These are phyloP conservation scores for Neocrepidodera transversa DNA, from an alignment of 2,888 invertebrate genomes.

Conservation along the genomic window DNA sequence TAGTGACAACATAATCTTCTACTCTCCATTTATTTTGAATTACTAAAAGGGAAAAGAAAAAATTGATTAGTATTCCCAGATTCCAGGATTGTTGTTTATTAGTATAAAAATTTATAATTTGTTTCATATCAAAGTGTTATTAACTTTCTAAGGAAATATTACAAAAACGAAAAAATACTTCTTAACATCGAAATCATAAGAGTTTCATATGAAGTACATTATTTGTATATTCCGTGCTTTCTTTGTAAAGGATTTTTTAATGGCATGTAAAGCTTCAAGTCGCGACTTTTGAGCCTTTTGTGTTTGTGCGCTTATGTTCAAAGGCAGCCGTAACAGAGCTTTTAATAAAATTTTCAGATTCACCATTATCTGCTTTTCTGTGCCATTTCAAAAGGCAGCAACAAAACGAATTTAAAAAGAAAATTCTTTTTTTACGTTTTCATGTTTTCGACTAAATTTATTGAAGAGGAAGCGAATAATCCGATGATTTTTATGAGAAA, in stretches of 20 bases:
- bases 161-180: too few relatives aligned
- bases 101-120: too few relatives aligned
- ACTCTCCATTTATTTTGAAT: too few relatives aligned
- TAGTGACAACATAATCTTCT: too few relatives aligned
- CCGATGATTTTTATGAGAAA: slow-evolving; percentile 26
- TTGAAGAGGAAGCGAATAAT: slow-evolving; percentile 17
- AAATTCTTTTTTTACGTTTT: slow-evolving; percentile 24
- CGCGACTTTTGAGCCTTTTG: slow-evolving; percentile 59
- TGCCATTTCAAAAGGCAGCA: slow-evolving; percentile 24
- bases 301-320: slow-evolving; percentile 63
- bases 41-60: too few relatives aligned
- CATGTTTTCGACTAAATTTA: slow-evolving; percentile 24
- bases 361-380: slow-evolving; percentile 28
- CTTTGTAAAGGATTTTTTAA: slow-evolving; percentile 50
- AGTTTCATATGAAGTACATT: slow-evolving; percentile 42
- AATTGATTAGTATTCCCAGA: too few relatives aligned
- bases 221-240: slow-evolving; percentile 49
- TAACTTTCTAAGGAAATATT: too few relatives aligned
- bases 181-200: too few relatives aligned
- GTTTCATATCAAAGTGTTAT: too few relatives aligned
- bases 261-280: slow-evolving; percentile 54
- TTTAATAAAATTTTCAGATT: slow-evolving; percentile 42
- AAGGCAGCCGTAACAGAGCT: slow-evolving; percentile 53
- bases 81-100: too few relatives aligned
- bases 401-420: slow-evolving; percentile 26